Base-by-base conservation (phyloP, 2,888 invertebrate species). In the Calameuta pallipes region DNA sequence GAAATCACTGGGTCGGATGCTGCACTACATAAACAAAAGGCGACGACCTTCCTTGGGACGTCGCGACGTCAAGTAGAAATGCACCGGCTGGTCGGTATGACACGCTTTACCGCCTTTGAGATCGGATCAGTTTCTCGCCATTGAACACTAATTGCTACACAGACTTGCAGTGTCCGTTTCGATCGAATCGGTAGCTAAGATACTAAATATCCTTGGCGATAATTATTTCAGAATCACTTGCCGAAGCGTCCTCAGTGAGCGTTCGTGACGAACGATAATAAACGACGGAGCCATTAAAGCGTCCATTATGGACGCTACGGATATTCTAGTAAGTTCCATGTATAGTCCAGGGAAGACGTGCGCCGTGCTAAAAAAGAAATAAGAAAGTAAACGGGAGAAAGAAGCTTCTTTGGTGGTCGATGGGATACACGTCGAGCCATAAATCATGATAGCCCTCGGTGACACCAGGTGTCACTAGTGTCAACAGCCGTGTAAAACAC, bases 401-500 rank as follows among this genome's bases (percentile, higher is more conserved):
- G 56, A 56, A 6, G 23, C 56, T 23, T 56, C 56, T 9, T 56
- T 23, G 56, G 56, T 56, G 56, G 56, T 56, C 56, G 56, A 23
- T 23, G 23, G 1, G 56, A 56, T 56, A 56, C 23, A 56, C 6
- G 1, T 71, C 31, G 3, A 13, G 36, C n/a, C 36, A 74, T 74
- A 74, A 74, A 74, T 74, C 74, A 35, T 15, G 23, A 30, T 74
- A 74, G 31, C 23, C 56, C 30, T 34, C n/a, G 36, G 74, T 35
- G 37, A 35, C 74, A 35, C 36, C 36, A 12, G 34, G 74, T 74
- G 37, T 35, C 74, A n/a, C 74, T 74, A 9, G 74, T 74, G 37
- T 74, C 74, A 23, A 34, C 74, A 74, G 74, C 4, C 36, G 23
- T 74, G 74, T 35, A 23, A 35, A 36, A 11, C 36, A 35, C 74